phyloP scores from a whole-genome alignment of 2,888 invertebrate species.

The Synergus gifuensis region DNA sequence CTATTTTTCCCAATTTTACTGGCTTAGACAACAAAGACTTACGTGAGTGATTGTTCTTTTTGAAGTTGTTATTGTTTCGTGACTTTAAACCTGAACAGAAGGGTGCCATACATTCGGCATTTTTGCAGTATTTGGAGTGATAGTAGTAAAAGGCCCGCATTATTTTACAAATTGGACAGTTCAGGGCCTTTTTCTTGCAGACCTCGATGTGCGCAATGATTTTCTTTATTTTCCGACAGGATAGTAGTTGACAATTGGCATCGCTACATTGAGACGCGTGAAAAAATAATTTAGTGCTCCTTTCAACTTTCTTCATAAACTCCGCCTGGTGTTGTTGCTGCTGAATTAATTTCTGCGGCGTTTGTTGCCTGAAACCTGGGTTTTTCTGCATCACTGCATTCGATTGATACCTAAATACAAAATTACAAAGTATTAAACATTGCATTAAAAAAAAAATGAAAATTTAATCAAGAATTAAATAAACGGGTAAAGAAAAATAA shows the following conservation, averaged over 20 bases:
- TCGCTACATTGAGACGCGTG: slow-evolving; percentile 99
- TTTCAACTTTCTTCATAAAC: slow-evolving; percentile 85
- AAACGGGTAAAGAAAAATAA: no score
- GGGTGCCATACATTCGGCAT: slow-evolving; percentile 97
- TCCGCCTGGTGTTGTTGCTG: slow-evolving; percentile 76
- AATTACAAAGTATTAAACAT: not conserved
- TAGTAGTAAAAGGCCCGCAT: slow-evolving; percentile 98
- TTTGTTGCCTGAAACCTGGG: slow-evolving; percentile 73
- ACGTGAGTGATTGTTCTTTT: slow-evolving; percentile 92
- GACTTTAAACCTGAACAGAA: slow-evolving; percentile 99
- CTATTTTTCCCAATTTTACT: no score
- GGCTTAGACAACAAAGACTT: no score
- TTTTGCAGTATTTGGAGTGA: slow-evolving; percentile 99
- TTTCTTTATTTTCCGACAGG: slow-evolving; percentile 99
- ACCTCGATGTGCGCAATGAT: slow-evolving; percentile 98
- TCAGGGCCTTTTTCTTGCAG: slow-evolving; percentile 94
- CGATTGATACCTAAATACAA: slow-evolving; percentile 71
- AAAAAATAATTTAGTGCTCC: slow-evolving; percentile 95
- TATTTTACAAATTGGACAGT: slow-evolving; percentile 99
- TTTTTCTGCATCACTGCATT: slow-evolving; percentile 77
- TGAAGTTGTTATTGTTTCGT: slow-evolving; percentile 97
- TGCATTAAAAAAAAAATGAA: not conserved
- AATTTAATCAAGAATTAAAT: no score
- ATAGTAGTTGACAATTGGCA: slow-evolving; percentile 97
- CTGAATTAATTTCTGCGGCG: slow-evolving; percentile 79